These are phyloP conservation scores for Zele albiditarsus DNA, from an alignment of 2,888 invertebrate genomes.

Conservation along the genomic window DNA sequence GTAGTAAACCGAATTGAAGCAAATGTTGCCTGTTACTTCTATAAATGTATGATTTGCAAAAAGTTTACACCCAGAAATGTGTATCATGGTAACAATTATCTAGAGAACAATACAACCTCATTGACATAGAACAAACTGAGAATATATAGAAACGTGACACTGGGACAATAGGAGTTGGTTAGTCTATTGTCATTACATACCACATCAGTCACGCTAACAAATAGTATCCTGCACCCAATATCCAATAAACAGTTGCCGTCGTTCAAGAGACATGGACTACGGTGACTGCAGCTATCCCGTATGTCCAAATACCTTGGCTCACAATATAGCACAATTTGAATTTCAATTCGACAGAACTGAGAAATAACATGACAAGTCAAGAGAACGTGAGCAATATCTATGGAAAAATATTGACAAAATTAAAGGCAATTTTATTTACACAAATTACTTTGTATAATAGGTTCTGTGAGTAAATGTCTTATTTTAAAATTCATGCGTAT, in stretches of 20 bases:
- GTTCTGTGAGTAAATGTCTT: too few relatives aligned
- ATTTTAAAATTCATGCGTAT: too few relatives aligned
- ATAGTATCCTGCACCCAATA: not conserved
- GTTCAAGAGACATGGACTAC: not conserved
- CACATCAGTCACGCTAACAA: slow-evolving; percentile 6
- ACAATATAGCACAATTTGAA: not conserved
- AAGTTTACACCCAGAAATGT: not conserved
- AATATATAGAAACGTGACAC: not conserved
- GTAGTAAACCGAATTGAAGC: too few relatives aligned
- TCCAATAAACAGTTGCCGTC: not conserved
- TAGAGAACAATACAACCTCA: not conserved
- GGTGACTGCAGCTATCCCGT: not conserved
- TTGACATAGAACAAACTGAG: not conserved
- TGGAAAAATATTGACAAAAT: too few relatives aligned
- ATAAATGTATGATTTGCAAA: not conserved
- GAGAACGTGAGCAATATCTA: too few relatives aligned
- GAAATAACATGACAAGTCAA: too few relatives aligned
- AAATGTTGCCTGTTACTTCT: not conserved
- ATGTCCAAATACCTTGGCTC: not conserved
- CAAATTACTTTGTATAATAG: too few relatives aligned
- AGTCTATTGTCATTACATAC: not conserved
- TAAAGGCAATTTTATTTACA: too few relatives aligned
- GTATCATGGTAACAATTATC: not conserved
- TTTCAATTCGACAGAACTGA: not conserved
- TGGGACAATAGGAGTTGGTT: not conserved